Conservation (phyloP, 2,797 vertebrate genomes). For the Fistularia tabacaria region DNA sequence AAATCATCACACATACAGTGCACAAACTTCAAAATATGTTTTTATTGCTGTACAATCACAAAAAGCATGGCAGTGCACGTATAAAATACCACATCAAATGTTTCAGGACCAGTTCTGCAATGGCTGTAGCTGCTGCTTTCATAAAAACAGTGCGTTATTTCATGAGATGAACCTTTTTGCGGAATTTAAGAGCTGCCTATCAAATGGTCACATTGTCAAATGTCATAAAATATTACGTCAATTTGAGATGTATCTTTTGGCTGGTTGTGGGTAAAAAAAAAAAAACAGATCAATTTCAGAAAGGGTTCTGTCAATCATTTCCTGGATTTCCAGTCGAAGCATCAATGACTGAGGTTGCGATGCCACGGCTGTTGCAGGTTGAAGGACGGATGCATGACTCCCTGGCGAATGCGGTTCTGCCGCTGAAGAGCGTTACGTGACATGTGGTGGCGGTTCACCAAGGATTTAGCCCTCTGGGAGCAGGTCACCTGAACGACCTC, state of each 20-base stretch:
- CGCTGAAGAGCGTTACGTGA: constrained; percentile 81
- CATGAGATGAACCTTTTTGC: constrained; percentile 25
- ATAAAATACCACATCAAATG: constrained; percentile 12
- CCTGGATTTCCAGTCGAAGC: not conserved
- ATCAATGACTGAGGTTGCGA: constrained; percentile 85
- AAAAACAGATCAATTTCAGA: not conserved
- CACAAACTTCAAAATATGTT: not conserved
- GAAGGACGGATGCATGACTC: constrained; percentile 65
- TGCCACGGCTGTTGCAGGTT: constrained; percentile 86
- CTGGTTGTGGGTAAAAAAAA: not conserved
- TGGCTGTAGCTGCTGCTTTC: not conserved
- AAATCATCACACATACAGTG: not conserved
- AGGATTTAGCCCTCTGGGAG: constrained; percentile 77
- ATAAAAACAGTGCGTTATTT: constrained; percentile 21
- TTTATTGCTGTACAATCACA: constrained; percentile 34
- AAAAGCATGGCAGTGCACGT: constrained; percentile 18
- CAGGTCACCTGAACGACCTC: constrained; percentile 75
- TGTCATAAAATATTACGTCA: constrained; percentile 1
- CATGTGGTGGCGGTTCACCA: constrained; percentile 66
- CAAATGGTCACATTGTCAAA: constrained; percentile 15
- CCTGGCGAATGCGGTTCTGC: constrained; percentile 82
- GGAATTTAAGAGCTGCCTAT: constrained; percentile 37
- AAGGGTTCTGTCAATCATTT: no score
- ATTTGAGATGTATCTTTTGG: not conserved
- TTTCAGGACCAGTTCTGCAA: constrained; percentile 23